These are phyloP conservation scores for Macheiramphus alcinus DNA, from an alignment of 2,113 vertebrate species.

Conservation along the genomic window DNA sequence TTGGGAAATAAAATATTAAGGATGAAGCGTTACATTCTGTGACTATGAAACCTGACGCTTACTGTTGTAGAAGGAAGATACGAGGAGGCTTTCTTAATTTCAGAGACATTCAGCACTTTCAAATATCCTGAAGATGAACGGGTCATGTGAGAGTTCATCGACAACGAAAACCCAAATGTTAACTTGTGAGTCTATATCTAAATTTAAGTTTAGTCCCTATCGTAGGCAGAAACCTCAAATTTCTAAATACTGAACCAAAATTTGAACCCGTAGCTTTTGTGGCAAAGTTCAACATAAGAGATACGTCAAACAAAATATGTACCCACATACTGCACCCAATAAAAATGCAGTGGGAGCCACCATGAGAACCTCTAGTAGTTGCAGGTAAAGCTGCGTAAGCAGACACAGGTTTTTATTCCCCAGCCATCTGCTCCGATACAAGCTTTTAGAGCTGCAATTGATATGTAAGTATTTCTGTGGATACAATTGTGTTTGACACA, in stretches of 20 bases:
- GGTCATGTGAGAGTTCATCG: background rate
- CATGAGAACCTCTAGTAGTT: rapidly evolving
- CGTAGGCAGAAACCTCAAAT: background rate
- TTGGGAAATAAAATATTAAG: background rate
- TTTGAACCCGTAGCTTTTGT: background rate
- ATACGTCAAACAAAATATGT: background rate
- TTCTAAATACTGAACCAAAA: background rate
- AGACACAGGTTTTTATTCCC: background rate
- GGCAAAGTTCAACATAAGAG: background rate
- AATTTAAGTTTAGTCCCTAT: background rate
- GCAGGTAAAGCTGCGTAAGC: rapidly evolving
- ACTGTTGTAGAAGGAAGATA: background rate
- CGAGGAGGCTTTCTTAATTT: background rate
- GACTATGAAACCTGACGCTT: background rate
- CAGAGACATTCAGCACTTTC: background rate
- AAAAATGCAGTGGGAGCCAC: background rate
- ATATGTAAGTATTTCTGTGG: background rate
- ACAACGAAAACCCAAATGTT: background rate
- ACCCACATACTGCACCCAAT: background rate
- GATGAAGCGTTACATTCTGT: background rate
- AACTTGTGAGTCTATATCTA: background rate
- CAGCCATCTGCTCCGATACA: rapidly evolving
- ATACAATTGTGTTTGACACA: too few species aligned
- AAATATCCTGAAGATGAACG: background rate
- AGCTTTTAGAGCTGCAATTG: background rate